These are phyloP conservation scores for Toxotes jaculatrix DNA, from an alignment of 2,113 vertebrate genomes.

Conservation along the genomic window DNA sequence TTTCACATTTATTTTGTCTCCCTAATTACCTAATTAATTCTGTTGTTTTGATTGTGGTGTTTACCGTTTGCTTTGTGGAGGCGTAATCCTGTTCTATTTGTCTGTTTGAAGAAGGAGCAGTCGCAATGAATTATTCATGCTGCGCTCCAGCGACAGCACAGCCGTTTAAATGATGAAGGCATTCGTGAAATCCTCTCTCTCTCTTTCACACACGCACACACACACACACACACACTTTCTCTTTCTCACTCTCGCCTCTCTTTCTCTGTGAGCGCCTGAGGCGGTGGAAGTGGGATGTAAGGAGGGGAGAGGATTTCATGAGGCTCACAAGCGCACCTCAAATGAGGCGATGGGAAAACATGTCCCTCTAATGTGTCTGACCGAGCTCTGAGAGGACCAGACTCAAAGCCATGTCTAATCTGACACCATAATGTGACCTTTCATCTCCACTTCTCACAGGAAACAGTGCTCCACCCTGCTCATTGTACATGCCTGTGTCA, in stretches of 20 bases:
- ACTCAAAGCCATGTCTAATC: constrained; percentile 71
- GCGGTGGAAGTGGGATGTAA: constrained; percentile 74
- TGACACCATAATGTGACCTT: constrained; percentile 77
- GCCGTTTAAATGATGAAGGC: constrained; percentile 87
- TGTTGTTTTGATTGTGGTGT: constrained; percentile 87
- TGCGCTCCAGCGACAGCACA: constrained; percentile 81
- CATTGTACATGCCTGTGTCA: constrained; percentile 34
- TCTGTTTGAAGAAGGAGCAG: constrained; percentile 87
- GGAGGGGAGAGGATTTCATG: constrained; percentile 76
- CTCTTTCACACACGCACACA: constrained; percentile 30
- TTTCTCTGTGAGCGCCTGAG: constrained; percentile 70
- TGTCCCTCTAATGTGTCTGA: constrained; percentile 76
- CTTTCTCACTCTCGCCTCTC: constrained; percentile 64
- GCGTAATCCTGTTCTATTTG: constrained; percentile 87
- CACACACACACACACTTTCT: constrained; percentile 43
- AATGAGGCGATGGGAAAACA: constrained; percentile 75
- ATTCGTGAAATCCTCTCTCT: constrained; percentile 80
- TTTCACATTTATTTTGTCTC: constrained; percentile 87
- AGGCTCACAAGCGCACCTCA: constrained; percentile 74
- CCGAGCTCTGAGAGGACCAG: constrained; percentile 51
- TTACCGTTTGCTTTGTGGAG: constrained; percentile 86
- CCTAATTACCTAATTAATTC: constrained; percentile 88
- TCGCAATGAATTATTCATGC: constrained; percentile 87
- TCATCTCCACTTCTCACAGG: constrained; percentile 73
- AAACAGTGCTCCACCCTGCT: constrained; percentile 61